A percentile compares a stretch with the other conserved stretches of the same genome.
Evolutionary conservation across 2,113 vertebrate species (phyloP).

Genomic region (Rhinoptilus africanus): DNA sequence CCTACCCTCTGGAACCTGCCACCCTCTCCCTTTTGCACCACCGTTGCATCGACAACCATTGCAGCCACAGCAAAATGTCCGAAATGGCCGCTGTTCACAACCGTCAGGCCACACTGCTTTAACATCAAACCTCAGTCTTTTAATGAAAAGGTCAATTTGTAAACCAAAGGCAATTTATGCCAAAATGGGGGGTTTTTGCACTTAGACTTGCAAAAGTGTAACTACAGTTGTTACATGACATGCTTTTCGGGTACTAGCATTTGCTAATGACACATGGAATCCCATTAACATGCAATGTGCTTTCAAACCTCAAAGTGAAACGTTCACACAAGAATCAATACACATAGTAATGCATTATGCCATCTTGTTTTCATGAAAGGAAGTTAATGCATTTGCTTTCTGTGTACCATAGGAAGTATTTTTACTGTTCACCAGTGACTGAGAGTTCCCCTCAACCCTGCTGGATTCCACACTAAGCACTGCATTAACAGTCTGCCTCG

Average conservation of each 20-base stretch:
- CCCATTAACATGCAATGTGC: not conserved
- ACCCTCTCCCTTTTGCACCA: not conserved
- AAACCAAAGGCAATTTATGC: not conserved
- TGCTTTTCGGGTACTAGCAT: not conserved
- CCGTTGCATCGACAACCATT: not conserved
- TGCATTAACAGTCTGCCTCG: not conserved
- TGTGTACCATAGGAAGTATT: not conserved
- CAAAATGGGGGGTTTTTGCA: fast-evolving
- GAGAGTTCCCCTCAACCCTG: not conserved
- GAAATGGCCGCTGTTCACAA: not conserved
- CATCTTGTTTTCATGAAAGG: not conserved
- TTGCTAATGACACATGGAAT: not conserved
- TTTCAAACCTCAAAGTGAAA: fast-evolving
- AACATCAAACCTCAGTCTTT: not conserved
- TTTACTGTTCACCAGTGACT: not conserved
- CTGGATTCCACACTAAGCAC: not conserved
- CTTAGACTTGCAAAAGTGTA: not conserved
- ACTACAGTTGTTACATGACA: not conserved
- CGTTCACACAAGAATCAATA: not conserved
- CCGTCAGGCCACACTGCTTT: not conserved
- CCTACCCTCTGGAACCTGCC: not conserved
- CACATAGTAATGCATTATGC: not conserved
- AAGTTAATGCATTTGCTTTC: not conserved
- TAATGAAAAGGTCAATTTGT: not conserved
- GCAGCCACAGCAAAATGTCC: not conserved